Conservation (phyloP, 2,888 invertebrate genomes). For the Cheilosia urbana region DNA sequence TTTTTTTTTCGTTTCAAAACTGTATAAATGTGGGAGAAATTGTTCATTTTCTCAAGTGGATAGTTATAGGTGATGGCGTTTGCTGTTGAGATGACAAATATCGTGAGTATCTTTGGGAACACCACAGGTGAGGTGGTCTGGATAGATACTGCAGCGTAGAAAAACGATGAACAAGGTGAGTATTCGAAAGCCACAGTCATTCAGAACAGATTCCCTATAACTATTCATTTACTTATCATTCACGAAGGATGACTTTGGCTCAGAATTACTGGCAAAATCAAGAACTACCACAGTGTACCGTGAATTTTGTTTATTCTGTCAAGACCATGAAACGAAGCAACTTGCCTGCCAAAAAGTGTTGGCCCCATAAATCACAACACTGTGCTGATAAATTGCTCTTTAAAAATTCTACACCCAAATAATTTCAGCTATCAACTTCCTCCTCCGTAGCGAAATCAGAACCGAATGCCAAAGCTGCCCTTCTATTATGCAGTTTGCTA, state of each 20-base stretch:
- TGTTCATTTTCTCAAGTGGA: constrained; percentile 51
- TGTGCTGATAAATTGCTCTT: not conserved
- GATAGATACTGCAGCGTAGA: too few relatives aligned
- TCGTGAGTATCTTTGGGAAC: constrained; percentile 19
- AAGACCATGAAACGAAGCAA: not conserved
- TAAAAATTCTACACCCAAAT: constrained; percentile 26
- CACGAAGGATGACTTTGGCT: too few relatives aligned
- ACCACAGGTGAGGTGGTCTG: not conserved
- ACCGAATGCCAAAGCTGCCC: constrained; percentile 21
- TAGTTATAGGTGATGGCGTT: not conserved
- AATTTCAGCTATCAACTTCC: constrained; percentile 35
- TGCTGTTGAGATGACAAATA: constrained; percentile 43
- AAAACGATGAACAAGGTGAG: too few relatives aligned
- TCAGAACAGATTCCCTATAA: too few relatives aligned
- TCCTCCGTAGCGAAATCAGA: not conserved
- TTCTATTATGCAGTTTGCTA: constrained; percentile 19
- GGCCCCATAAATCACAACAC: constrained; percentile 17
- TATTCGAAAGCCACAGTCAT: too few relatives aligned
- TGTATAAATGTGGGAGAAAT: constrained; percentile 9
- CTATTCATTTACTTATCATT: too few relatives aligned
- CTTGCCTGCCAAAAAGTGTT: not conserved
- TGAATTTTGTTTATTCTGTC: not conserved
- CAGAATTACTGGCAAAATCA: too few relatives aligned
- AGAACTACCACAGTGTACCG: too few relatives aligned
- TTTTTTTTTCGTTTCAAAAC: constrained; percentile 21